Evolutionary conservation across 2,888 invertebrate species (phyloP).

Genomic region (Xiphydria camelus): DNA sequence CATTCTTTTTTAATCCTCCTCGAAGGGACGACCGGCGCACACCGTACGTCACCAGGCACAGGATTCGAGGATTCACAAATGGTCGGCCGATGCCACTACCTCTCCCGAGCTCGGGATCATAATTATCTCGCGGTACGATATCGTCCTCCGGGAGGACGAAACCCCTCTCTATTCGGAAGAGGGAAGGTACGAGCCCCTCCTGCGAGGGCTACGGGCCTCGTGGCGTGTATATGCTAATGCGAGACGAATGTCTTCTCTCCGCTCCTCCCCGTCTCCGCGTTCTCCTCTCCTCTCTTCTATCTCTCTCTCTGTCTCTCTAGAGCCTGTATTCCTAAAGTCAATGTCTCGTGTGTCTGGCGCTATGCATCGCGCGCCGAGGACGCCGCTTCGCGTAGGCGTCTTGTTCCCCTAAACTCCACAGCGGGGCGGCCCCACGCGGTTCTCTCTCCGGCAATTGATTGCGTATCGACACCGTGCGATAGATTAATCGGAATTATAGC

Average conservation of each 20-base stretch:
- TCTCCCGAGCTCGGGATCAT: too few relatives aligned
- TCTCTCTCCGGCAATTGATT: constrained; percentile 35
- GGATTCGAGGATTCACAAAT: too few relatives aligned
- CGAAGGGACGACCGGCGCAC: too few relatives aligned
- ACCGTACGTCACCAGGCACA: too few relatives aligned
- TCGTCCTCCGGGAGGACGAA: too few relatives aligned
- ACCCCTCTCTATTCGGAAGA: not conserved
- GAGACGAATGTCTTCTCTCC: constrained; percentile 56
- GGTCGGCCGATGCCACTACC: too few relatives aligned
- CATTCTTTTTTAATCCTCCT: too few relatives aligned
- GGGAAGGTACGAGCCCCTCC: constrained; percentile 1
- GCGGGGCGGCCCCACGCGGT: constrained; percentile 39
- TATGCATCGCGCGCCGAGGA: constrained; percentile 9
- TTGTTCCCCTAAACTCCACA: constrained; percentile 50
- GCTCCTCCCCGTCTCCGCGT: constrained; percentile 26
- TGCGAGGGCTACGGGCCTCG: constrained; percentile 33
- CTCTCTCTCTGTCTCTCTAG: constrained; percentile 10
- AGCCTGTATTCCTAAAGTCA: constrained; percentile 21
- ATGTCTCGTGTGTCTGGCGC: constrained; percentile 30
- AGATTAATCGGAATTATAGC: constrained; percentile 44
- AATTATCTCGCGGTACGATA: not conserved
- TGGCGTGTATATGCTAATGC: constrained; percentile 58
- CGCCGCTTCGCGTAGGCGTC: constrained; percentile 36
- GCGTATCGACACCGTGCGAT: constrained; percentile 45
- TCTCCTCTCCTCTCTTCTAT: constrained; percentile 20